A percentile compares a stretch with the other conserved stretches of the same genome.
Evolutionary conservation across 2,888 invertebrate genomes (phyloP).

Genomic region (Hoplodrina blanda): DNA sequence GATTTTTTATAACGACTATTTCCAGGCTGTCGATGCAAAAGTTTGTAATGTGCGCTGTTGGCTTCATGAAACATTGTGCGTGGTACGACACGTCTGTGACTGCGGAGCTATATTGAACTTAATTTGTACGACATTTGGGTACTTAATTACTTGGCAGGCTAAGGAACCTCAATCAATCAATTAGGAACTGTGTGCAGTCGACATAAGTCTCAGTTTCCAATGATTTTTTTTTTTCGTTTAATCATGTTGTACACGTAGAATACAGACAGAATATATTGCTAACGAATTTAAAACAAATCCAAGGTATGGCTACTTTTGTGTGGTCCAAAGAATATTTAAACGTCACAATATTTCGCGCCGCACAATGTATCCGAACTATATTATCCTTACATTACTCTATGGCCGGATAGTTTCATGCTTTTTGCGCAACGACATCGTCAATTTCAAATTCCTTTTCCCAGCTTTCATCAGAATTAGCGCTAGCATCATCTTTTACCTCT

Average conservation of each 20-base stretch:
- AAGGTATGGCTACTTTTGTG: constrained; percentile 23
- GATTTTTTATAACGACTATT: constrained; percentile 35
- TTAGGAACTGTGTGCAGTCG: constrained; percentile 12
- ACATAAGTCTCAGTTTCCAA: constrained; percentile 4
- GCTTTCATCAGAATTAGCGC: constrained; percentile 90
- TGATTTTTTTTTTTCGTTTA: no score
- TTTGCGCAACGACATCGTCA: constrained; percentile 79
- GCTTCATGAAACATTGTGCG: constrained; percentile 56
- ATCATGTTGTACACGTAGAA: constrained; percentile 5
- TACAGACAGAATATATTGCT: neutral
- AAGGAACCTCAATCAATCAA: neutral
- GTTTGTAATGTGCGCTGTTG: constrained; percentile 46
- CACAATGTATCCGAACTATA: constrained; percentile 58
- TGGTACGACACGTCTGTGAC: constrained; percentile 23
- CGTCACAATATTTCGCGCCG: constrained; percentile 49
- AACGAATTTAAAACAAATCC: constrained; percentile 7
- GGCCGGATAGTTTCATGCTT: constrained; percentile 76
- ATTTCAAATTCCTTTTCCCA: constrained; percentile 92
- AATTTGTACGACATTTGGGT: constrained; percentile 1
- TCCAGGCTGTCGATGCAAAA: constrained; percentile 41
- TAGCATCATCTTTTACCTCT: constrained; percentile 85
- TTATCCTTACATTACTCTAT: constrained; percentile 63
- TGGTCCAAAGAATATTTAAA: constrained; percentile 12
- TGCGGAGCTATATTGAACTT: constrained; percentile 24
- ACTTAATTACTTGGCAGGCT: constrained; percentile 3